Conservation (phyloP, 1,140 invertebrate genomes). For the Hesperophylax magnus region DNA sequence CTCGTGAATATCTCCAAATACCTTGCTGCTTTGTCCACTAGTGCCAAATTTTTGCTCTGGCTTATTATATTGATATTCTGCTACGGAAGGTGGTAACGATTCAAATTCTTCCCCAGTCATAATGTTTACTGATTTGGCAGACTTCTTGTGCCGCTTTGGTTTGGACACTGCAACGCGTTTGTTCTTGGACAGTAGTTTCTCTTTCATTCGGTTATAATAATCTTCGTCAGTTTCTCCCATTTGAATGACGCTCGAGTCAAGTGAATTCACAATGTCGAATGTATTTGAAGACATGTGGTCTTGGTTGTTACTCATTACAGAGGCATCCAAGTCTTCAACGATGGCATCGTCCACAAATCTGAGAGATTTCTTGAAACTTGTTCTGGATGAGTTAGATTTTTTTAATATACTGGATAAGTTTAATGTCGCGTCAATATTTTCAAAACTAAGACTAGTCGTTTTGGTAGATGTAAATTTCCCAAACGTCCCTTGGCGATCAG, state of each 20-base stretch:
- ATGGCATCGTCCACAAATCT: slow-evolving; percentile 1
- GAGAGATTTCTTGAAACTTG: slow-evolving; percentile 3
- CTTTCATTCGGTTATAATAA: slow-evolving; percentile 35
- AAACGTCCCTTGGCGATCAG: neutral
- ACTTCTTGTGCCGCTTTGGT: slow-evolving; percentile 12
- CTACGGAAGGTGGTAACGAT: neutral
- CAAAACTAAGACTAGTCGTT: neutral
- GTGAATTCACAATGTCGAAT: neutral
- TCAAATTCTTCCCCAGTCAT: neutral
- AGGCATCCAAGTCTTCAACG: neutral
- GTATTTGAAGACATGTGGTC: neutral
- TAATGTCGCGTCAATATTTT: slow-evolving; percentile 20
- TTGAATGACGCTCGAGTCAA: too few species aligned
- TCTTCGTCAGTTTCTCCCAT: slow-evolving; percentile 15
- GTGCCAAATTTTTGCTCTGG: neutral
- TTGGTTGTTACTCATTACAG: neutral
- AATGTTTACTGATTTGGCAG: neutral
- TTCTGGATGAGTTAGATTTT: slow-evolving; percentile 4
- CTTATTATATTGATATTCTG: neutral
- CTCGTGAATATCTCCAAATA: neutral
- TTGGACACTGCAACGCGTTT: neutral
- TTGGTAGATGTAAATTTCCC: neutral
- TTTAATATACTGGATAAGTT: slow-evolving; percentile 32
- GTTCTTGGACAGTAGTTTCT: slow-evolving; percentile 6
- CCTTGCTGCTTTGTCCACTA: neutral